phyloP scores from a whole-genome alignment of 2,113 vertebrate genomes.

The Proterorhinus semilunaris region DNA sequence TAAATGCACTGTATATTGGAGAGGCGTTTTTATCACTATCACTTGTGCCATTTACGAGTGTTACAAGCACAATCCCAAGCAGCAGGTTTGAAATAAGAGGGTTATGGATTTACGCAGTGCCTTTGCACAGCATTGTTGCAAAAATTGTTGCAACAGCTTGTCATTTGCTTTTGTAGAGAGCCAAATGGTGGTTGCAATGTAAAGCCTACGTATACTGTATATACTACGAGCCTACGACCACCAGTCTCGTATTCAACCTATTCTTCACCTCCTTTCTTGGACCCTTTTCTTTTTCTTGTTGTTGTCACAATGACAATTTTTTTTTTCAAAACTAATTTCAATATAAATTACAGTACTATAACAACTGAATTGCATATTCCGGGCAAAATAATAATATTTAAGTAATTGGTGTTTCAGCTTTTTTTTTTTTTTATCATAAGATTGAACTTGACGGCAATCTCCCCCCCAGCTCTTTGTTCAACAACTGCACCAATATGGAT shows the following conservation, averaged over 20 bases:
- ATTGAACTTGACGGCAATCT: conserved; percentile 11
- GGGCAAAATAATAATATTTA: neutral
- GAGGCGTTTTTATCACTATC: neutral
- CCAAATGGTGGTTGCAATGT: neutral
- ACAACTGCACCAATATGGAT: conserved; percentile 44
- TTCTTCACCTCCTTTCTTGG: no score
- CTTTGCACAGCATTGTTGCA: neutral
- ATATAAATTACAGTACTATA: neutral
- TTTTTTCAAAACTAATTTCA: no score
- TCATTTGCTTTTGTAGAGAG: neutral
- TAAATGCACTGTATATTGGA: conserved; percentile 19
- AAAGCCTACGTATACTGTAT: no score
- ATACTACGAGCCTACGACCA: neutral
- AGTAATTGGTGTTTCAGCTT: neutral
- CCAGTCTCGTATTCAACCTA: neutral
- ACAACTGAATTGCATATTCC: neutral
- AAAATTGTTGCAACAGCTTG: neutral
- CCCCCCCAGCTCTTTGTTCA: conserved; percentile 30
- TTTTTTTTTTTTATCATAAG: conserved; percentile 6
- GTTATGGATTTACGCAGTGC: neutral
- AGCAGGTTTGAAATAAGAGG: neutral
- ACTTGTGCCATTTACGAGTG: neutral
- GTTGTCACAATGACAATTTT: no score
- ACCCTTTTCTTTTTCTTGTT: no score
- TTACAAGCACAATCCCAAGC: neutral